phyloP scores from a whole-genome alignment of 2,888 invertebrate species.

The Tryphoninae sp. region DNA sequence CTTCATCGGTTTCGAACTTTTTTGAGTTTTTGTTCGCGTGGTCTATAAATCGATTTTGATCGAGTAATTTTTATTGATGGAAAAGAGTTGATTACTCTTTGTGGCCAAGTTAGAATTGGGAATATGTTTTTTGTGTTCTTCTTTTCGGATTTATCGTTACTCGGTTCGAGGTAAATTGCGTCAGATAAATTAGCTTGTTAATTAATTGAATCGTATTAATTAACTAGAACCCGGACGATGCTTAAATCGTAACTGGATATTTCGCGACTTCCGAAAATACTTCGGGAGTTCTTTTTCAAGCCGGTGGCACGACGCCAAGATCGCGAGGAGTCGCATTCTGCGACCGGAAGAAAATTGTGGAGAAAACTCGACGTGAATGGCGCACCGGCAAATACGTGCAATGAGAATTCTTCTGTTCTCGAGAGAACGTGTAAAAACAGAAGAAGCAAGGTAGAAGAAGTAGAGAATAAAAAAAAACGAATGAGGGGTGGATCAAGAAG shows the following conservation, averaged over 20 bases:
- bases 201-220: slow-evolving; percentile 25
- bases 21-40: not conserved
- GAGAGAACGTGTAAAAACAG: slow-evolving; percentile 26
- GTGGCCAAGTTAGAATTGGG: not conserved
- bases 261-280: not conserved
- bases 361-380: slow-evolving; percentile 39
- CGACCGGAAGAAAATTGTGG: slow-evolving; percentile 52
- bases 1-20: not conserved
- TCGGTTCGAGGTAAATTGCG: not conserved
- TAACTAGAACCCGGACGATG: slow-evolving; percentile 2
- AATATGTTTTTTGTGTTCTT: not conserved
- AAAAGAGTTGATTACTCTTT: not conserved
- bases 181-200: not conserved
- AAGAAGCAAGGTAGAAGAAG: slow-evolving; percentile 32
- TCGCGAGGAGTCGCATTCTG: slow-evolving; percentile 44
- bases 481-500: slow-evolving; percentile 21
- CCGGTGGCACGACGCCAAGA: slow-evolving; percentile 32
- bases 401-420: slow-evolving; percentile 56
- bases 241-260: slow-evolving; percentile 7
- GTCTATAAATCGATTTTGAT: no score
- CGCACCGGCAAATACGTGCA: slow-evolving; percentile 22
- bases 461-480: slow-evolving; percentile 47
- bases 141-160: no score
- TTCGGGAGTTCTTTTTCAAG: slow-evolving; percentile 8
- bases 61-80: not conserved